Conservation (phyloP, 1,140 invertebrate species). For the Macrocentrus cingulum region DNA sequence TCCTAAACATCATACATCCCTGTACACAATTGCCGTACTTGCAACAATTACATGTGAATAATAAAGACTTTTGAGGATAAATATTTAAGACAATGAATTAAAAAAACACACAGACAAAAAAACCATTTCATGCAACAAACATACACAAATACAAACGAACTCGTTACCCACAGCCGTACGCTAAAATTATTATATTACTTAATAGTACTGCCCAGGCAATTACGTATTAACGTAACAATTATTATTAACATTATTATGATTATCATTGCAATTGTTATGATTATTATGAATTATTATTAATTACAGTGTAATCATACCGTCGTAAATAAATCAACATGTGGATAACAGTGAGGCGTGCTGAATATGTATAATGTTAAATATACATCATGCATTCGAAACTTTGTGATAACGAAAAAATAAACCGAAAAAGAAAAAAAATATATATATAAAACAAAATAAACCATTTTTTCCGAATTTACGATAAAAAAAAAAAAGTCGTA, state of each 20-base stretch:
- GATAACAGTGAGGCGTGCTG: not conserved
- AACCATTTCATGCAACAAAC: conserved; percentile 4
- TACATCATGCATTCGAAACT: conserved; percentile 39
- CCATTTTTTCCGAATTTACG: not conserved
- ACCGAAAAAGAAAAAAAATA: not conserved
- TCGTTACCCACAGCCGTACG: not conserved
- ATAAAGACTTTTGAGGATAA: conserved; percentile 16
- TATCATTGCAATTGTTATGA: not conserved
- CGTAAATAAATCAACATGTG: not conserved
- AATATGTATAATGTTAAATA: conserved; percentile 30
- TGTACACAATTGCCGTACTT: conserved; percentile 18
- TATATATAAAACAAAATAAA: not conserved
- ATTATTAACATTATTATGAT: not conserved
- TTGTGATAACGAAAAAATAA: conserved; percentile 35
- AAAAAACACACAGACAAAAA: not conserved
- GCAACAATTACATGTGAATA: conserved; percentile 20
- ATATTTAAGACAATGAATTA: not conserved
- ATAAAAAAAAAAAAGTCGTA: conserved; percentile 35
- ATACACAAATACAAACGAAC: not conserved
- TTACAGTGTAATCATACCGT: not conserved
- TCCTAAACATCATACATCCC: conserved; percentile 21
- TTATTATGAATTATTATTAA: conserved; percentile 1
- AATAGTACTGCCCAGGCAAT: not conserved
- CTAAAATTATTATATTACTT: not conserved
- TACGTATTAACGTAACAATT: not conserved